These are phyloP conservation scores for Mesitornis unicolor DNA, from an alignment of 2,113 vertebrate species.

Conservation along the genomic window DNA sequence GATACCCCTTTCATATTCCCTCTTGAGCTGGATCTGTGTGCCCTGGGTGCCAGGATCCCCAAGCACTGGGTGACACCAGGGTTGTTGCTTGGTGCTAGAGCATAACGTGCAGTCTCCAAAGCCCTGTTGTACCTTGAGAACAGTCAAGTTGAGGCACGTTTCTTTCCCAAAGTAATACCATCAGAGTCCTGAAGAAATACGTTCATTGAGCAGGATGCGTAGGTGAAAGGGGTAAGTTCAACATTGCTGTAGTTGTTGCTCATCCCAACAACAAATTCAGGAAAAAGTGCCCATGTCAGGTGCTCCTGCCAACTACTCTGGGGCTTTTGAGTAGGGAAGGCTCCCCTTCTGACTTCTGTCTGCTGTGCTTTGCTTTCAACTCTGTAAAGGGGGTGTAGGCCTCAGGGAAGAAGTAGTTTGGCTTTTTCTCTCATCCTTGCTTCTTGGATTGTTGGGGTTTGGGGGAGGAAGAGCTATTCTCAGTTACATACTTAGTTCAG, in stretches of 20 bases:
- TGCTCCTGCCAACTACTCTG: background rate
- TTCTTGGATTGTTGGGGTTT: background rate
- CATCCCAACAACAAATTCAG: background rate
- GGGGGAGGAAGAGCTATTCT: background rate
- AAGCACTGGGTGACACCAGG: background rate
- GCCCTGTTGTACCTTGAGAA: background rate
- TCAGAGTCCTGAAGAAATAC: rapidly evolving
- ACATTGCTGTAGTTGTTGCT: background rate
- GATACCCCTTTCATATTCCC: background rate
- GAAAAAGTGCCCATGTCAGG: rapidly evolving
- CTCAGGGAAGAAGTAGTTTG: background rate
- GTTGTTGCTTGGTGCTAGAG: background rate
- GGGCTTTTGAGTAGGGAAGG: background rate
- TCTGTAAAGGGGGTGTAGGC: background rate
- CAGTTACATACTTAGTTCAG: background rate
- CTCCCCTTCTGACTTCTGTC: background rate
- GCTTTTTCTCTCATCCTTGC: background rate
- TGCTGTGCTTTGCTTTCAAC: background rate
- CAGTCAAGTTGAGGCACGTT: background rate
- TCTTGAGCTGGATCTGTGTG: background rate
- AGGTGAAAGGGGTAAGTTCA: background rate
- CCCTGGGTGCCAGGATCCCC: background rate
- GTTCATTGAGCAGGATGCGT: rapidly evolving
- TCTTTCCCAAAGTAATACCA: background rate
- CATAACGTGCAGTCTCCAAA: background rate